Conservation (phyloP, 2,797 vertebrate species). For the Spea hammondii region DNA sequence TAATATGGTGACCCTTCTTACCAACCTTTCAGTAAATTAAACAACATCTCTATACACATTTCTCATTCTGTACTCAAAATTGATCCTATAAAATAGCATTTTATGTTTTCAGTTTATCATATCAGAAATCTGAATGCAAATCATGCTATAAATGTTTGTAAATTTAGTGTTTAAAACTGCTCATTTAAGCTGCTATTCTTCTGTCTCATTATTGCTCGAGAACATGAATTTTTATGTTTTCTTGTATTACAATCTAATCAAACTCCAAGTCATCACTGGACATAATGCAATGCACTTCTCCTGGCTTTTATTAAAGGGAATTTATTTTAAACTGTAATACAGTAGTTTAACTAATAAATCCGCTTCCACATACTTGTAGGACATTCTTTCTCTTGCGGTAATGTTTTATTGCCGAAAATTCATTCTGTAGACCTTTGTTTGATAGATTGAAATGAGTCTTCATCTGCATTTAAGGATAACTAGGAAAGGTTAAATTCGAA, state of each 20-base stretch:
- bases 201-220: constrained; percentile 14
- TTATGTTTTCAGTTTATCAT: background rate
- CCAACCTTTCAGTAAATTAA: too few relatives aligned
- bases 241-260: constrained; percentile 47
- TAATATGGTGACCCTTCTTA: too few relatives aligned
- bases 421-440: background rate
- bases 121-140: background rate
- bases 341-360: constrained; percentile 2
- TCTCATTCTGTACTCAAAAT: too few relatives aligned
- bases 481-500: too few relatives aligned
- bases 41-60: too few relatives aligned
- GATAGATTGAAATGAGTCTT: background rate
- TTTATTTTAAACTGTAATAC: constrained; percentile 12
- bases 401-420: constrained; percentile 3
- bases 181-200: constrained; percentile 22
- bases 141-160: background rate
- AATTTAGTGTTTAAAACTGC: constrained; percentile 20
- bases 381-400: background rate
- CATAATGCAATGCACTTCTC: constrained; percentile 17
- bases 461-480: too few relatives aligned
- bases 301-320: constrained; percentile 23
- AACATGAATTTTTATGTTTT: constrained; percentile 24
- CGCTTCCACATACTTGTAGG: constrained; percentile 13
- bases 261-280: constrained; percentile 20
- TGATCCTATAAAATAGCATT: too few relatives aligned